Evolutionary conservation across 1,140 invertebrate genomes (phyloP).

Genomic region (Pachyrhynchus sulphureomaculatus): DNA sequence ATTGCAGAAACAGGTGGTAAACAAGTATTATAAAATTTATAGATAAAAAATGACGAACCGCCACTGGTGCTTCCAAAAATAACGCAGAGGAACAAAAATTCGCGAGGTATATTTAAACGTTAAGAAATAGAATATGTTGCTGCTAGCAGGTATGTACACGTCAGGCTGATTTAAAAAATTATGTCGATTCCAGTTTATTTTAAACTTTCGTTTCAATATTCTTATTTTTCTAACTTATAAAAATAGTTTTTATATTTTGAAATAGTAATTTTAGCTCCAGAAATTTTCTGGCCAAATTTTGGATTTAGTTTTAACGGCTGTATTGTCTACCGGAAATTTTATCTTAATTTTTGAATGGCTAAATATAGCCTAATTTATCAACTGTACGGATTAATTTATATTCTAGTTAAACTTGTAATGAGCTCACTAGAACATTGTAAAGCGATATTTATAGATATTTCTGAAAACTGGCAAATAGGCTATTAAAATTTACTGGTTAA

Average conservation of each 20-base stretch:
- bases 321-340: no score
- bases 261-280: neutral
- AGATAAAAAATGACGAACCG: neutral
- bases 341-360: no score
- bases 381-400: no score
- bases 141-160: constrained; percentile 5
- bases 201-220: neutral
- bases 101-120: constrained; percentile 22
- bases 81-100: constrained; percentile 15
- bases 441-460: no score
- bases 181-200: constrained; percentile 7
- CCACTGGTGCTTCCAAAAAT: constrained; percentile 22
- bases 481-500: no score
- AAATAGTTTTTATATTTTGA: neutral
- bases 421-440: no score
- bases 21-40: no score
- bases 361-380: no score
- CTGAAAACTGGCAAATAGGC: neutral
- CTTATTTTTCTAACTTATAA: constrained; percentile 5
- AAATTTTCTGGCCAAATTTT: no score
- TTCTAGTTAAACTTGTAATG: no score
- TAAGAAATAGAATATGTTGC: constrained; percentile 27
- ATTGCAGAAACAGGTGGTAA: no score
- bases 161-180: constrained; percentile 21
- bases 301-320: no score